Percentiles rank a stretch among this genome's conserved stretches.
phyloP scores from a whole-genome alignment of 2,888 invertebrate genomes.

The Altica lythri region DNA sequence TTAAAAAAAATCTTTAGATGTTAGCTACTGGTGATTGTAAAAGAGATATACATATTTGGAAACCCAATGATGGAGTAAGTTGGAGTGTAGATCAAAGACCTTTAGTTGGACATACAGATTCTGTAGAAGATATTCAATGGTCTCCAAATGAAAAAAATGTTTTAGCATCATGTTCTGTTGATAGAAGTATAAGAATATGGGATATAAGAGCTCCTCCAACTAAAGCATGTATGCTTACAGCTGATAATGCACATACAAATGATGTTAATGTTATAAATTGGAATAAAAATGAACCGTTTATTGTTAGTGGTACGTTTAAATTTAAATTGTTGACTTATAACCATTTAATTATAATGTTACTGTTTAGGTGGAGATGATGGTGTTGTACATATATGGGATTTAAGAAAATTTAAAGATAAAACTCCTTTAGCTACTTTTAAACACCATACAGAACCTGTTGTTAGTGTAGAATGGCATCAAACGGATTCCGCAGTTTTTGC shows the following conservation, averaged over 20 bases:
- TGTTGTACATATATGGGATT: conserved; percentile 92
- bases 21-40: conserved; percentile 94
- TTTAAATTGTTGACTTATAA: too few relatives aligned
- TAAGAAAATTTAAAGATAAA: conserved; percentile 79
- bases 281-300: conserved; percentile 90
- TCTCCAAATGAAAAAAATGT: conserved; percentile 93
- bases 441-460: conserved; percentile 91
- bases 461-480: conserved; percentile 97
- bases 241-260: conserved; percentile 81
- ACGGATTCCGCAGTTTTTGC: conserved; percentile 91
- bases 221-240: conserved; percentile 90
- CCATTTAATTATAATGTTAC: too few relatives aligned
- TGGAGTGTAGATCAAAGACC: conserved; percentile 94
- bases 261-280: conserved; percentile 98
- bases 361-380: conserved; percentile 92
- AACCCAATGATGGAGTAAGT: conserved; percentile 67
- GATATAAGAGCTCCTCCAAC: conserved; percentile 85
- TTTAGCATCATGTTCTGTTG: conserved; percentile 86
- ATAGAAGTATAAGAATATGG: conserved; percentile 93
- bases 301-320: conserved; percentile 70
- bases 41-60: conserved; percentile 94
- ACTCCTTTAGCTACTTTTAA: conserved; percentile 91
- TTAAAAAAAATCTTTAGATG: conserved; percentile 60
- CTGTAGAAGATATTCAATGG: conserved; percentile 99
- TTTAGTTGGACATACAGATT: conserved; percentile 82